Evolutionary conservation across 2,797 vertebrate genomes (phyloP), one percentile per base, ranked within the genome.

Genomic region (Momotus momota): DNA sequence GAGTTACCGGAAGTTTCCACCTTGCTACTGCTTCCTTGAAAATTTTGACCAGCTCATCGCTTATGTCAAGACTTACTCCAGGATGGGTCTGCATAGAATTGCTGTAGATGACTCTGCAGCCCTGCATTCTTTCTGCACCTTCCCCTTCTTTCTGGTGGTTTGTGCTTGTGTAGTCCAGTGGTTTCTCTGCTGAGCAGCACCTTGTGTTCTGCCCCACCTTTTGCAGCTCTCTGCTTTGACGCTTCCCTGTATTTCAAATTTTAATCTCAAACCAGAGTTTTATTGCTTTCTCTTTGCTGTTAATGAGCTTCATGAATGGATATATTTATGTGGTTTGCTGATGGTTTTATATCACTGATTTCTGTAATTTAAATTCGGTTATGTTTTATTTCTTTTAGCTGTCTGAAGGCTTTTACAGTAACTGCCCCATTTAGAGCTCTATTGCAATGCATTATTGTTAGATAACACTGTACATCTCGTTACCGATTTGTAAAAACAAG

Each of bases 291-390:
- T 66, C 8, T 88, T 52, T 51, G 6, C 13, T 72, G 40, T 64
- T 94, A 77, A 83, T 51, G 66, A 91, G 16, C 33, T 72, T 41
- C 41, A 57, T 54, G 61, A 95, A 77, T 84, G 10, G 40, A 49
- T 91, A 67, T 46, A 29, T 88, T 84, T 61, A 69, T 65, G 21
- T 33, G 23, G 57, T 62, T 91, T 86, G 65, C 17, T 69, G 79
- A 51, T 77, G 45, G 16, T 72, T 95, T 85, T 83, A 33, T 64
- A 90, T 86, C n/a, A 43, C 40, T 40, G 15, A 66, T 89, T 88
- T 86, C 62, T 65, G 80, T 70, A 79, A 92, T 87, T 72, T 85
- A 89, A 94, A 90, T 82, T 67, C 43, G 75, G 46, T 78, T 94
- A 46, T 5, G 0, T 65, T 90, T 90, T 43, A 60, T 84, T 95